Base-by-base conservation (phyloP, 2,888 invertebrate genomes). In the Drosophila macrothrix region DNA sequence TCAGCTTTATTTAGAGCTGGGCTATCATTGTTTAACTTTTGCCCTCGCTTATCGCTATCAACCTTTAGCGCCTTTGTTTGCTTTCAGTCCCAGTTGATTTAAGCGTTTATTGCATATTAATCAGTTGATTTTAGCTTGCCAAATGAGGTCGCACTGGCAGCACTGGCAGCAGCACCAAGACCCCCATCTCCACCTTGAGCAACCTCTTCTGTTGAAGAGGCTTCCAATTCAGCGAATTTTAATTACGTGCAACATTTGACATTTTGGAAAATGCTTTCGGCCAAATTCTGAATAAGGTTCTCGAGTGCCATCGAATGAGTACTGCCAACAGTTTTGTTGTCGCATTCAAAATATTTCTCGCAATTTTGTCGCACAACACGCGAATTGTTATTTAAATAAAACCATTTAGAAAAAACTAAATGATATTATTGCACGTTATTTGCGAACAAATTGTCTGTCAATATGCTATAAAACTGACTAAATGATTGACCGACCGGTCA, bases 161-260 rank as follows among this genome's bases (percentile, higher is more conserved):
- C n/a, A 37, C 46, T 69, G 59, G 22, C 55, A 28, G 53, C 46
- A 16, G 33, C 55, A 6, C 54, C 37, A 25, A 22, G 19, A 43
- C 7, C 41, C 50, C 19, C 53, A 28, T 35, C 58, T 49, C n/a
- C 52, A 16, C 25, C 25, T 25, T 5, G 3, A 4, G 7, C n/a
- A 7, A 19, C 10, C 25, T 31, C 31, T 22, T 14, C 63, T 10
- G 31, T 14, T 62, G 49, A 65, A 69, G 64, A 62, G 62, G 46
- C 77, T 80, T 84, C 71, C 89, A 73, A 84, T 80, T 82, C 84
- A 80, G 69, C 84, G 75, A 75, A 67, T 86, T 88, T 90, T 88
- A 90, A 88, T 88, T 87, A 87, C 83, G 78, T 88, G 84, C 82
- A 74, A 76, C 83, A 83, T 85, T 90, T 83, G 85, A 65, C 69